phyloP scores from a whole-genome alignment of 2,888 invertebrate genomes.

The Acheta domesticus region DNA sequence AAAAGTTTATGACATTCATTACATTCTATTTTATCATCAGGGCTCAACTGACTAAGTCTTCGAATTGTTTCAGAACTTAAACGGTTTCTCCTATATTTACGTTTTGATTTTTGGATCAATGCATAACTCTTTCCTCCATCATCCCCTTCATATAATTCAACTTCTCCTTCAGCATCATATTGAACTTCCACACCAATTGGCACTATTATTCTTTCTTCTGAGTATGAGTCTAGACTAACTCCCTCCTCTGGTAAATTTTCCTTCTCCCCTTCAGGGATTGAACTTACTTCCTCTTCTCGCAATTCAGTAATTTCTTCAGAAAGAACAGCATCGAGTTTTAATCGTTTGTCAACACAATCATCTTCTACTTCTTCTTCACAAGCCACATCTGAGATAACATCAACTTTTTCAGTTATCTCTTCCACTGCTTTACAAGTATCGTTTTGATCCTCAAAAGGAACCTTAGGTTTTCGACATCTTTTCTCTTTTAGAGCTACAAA shows the following conservation, averaged over 20 bases:
- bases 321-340: constrained; percentile 25
- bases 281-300: constrained; percentile 33
- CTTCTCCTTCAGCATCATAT: constrained; percentile 20
- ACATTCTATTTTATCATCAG: constrained; percentile 37
- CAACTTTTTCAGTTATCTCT: constrained; percentile 22
- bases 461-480: constrained; percentile 20
- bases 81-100: constrained; percentile 31
- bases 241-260: constrained; percentile 36
- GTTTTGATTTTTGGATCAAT: constrained; percentile 27
- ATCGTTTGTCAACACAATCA: constrained; percentile 27
- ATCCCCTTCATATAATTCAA: constrained; percentile 24
- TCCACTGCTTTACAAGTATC: constrained; percentile 20
- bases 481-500: constrained; percentile 24
- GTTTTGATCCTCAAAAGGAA: constrained; percentile 18
- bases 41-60: constrained; percentile 30
- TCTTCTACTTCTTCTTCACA: constrained; percentile 28
- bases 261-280: constrained; percentile 35
- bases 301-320: constrained; percentile 28
- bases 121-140: constrained; percentile 25
- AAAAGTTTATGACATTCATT: constrained; percentile 37
- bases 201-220: constrained; percentile 29
- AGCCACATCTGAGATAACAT: background rate
- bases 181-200: constrained; percentile 27
- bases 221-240: constrained; percentile 26
- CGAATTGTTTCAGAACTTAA: constrained; percentile 30